Evolutionary conservation across 1,140 invertebrate genomes (phyloP), one percentile per base, ranked within the genome.

Genomic region (Eciton burchellii): DNA sequence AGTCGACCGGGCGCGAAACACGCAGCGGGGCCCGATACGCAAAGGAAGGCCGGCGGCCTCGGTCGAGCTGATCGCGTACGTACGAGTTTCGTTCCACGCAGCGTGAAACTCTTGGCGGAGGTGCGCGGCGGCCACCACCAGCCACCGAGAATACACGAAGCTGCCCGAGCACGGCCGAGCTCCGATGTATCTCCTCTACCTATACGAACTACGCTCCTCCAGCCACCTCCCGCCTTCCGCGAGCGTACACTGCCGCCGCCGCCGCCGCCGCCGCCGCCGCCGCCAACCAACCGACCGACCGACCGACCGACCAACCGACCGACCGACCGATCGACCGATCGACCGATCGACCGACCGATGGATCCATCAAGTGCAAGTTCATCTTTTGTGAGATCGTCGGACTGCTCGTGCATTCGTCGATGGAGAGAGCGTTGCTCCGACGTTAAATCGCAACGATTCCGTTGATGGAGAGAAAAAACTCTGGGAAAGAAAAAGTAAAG

Each of bases 1-100:
- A 35, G 81, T 85, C 79, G 85, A 73, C 79, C 79, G 74, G 35
- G 45, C 85, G 86, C 90, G 89, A 83, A 86, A 81, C 85, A 87
- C 90, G 89, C 84, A 86, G 81, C 85, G 81, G 81, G 74, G 49
- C 74, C 74, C 88, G 84, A 90, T 91, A 90, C 86, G 89, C 84
- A 88, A 87, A 91, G 90, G 89, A 91, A 91, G 90, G 86, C 90
- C 88, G 89, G 87, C 90, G 88, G 89, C 87, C 89, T 88, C 89
- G 91, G 88, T 90, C 91, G 91, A 92, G 91, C 92, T 90, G 91
- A 92, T 93, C 92, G 91, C 90, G 90, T 91, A 91, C 90, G 90
- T 91, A 92, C 90, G 91, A 93, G 91, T 92, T 92, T 92, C 91
- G 89, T 92, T 92, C 88, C 91, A 91, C 91, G 91, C 92, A 92